Evolutionary conservation across 2,113 vertebrate species (phyloP).

Genomic region (Grallaria varia): DNA sequence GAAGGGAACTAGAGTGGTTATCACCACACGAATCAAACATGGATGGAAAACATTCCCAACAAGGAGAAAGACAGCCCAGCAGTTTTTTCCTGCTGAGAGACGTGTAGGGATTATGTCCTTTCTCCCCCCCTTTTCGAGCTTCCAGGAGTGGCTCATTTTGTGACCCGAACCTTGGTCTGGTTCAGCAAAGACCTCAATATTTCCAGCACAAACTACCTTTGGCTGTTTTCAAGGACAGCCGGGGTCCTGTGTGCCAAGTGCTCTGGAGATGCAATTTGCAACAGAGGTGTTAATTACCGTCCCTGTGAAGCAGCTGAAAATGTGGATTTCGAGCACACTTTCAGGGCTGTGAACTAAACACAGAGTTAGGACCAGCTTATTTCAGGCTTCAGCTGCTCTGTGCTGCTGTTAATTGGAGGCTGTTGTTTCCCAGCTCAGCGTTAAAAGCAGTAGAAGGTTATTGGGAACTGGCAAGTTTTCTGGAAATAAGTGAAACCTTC

Average conservation of each 20-base stretch:
- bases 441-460: slow-evolving; percentile 1
- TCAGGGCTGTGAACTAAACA: background rate
- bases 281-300: background rate
- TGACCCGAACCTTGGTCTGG: background rate
- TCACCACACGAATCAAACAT: background rate
- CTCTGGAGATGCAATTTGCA: background rate
- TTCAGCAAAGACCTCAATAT: background rate
- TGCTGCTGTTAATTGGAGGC: background rate
- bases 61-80: background rate
- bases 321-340: background rate
- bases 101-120: background rate
- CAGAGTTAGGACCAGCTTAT: background rate
- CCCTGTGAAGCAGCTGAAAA: background rate
- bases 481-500: slow-evolving; percentile 47
- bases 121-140: background rate
- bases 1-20: background rate
- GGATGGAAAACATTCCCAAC: background rate
- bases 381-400: background rate
- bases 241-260: background rate
- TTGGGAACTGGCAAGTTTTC: slow-evolving; percentile 14
- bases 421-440: background rate
- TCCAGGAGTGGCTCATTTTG: background rate
- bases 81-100: background rate
- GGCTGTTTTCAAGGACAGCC: background rate
- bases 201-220: background rate